phyloP scores from a whole-genome alignment of 2,113 vertebrate species.

The Spizaetus ornatus region DNA sequence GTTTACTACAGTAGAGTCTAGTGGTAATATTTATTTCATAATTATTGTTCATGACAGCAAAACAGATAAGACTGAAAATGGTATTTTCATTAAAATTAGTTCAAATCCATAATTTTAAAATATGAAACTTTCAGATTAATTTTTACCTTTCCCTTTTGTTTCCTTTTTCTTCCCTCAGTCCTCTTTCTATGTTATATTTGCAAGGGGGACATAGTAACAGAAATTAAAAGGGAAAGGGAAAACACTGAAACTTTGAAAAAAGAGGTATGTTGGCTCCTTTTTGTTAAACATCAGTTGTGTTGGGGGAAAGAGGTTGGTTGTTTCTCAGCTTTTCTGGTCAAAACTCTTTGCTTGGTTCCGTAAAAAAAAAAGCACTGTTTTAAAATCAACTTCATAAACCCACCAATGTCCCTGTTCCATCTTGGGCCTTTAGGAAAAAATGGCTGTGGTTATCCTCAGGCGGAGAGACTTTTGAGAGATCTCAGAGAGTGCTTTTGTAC shows the following conservation, averaged over 20 bases:
- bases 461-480: background rate
- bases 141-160: background rate
- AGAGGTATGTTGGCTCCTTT: background rate
- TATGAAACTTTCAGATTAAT: background rate
- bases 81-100: background rate
- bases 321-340: background rate
- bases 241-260: background rate
- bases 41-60: background rate
- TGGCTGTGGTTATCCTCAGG: background rate
- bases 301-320: background rate
- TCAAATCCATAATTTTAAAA: background rate
- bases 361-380: background rate
- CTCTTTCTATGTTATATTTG: background rate
- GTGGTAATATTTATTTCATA: background rate
- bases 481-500: background rate
- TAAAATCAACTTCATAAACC: background rate
- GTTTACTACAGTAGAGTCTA: background rate
- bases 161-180: background rate
- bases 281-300: accelerated
- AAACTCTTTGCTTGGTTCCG: background rate
- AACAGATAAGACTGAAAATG: background rate
- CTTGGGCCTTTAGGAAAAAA: background rate
- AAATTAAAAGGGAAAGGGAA: background rate
- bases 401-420: background rate
- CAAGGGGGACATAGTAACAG: background rate